These are phyloP conservation scores for Trichogramma pretiosum DNA, from an alignment of 1,140 invertebrate species.

Conservation along the genomic window DNA sequence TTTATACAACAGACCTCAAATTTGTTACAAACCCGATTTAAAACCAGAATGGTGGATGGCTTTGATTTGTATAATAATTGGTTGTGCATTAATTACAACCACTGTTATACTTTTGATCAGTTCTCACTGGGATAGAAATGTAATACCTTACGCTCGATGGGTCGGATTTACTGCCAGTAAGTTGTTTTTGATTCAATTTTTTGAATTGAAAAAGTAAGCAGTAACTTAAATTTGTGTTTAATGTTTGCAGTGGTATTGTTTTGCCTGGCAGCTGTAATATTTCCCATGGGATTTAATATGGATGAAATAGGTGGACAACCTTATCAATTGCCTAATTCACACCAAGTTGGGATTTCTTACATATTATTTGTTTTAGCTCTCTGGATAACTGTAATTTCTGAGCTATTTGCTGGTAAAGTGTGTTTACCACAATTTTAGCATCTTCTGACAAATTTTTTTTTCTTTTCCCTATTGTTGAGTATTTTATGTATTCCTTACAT, in stretches of 20 bases:
- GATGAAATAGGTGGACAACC: constrained; percentile 92
- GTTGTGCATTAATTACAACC: constrained; percentile 85
- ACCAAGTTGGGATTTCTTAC: constrained; percentile 92
- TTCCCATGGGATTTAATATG: constrained; percentile 91
- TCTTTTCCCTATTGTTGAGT: constrained; percentile 19
- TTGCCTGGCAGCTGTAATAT: constrained; percentile 88
- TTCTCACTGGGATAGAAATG: constrained; percentile 84
- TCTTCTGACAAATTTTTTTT: constrained; percentile 20
- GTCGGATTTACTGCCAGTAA: constrained; percentile 91
- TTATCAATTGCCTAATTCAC: constrained; percentile 89
- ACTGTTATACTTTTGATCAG: constrained; percentile 79
- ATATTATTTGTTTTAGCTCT: constrained; percentile 89
- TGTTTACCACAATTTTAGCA: constrained; percentile 86
- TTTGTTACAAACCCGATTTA: constrained; percentile 78
- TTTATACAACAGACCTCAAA: constrained; percentile 76
- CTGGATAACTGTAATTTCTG: constrained; percentile 94
- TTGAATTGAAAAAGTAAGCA: not conserved
- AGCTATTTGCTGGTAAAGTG: constrained; percentile 95
- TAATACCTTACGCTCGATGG: constrained; percentile 87
- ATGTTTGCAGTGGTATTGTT: constrained; percentile 82
- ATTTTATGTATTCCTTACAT: constrained; percentile 20
- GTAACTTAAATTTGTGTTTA: constrained; percentile 3
- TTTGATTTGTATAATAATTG: constrained; percentile 82
- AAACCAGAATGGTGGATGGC: constrained; percentile 86
- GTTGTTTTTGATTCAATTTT: constrained; percentile 29